Percentiles rank a stretch among this genome's conserved stretches.
Conservation (phyloP, 2,797 vertebrate species). For the Poecilia velifera region DNA sequence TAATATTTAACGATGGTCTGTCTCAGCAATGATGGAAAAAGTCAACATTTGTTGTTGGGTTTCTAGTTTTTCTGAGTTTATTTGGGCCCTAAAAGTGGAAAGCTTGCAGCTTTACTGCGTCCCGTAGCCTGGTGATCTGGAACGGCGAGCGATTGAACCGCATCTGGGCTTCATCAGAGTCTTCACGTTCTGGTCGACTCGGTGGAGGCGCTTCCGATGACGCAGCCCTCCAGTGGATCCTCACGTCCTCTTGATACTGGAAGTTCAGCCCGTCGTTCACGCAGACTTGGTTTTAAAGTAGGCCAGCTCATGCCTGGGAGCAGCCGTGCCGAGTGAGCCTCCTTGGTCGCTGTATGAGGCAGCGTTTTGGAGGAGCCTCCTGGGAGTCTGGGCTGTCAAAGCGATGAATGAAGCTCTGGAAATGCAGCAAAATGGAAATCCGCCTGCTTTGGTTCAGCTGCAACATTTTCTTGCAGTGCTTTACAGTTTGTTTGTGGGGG, state of each 20-base stretch:
- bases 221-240: conserved; percentile 18
- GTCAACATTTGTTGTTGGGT: conserved; percentile 5
- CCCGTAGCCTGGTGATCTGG: conserved; percentile 33
- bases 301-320: conserved; percentile 76
- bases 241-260: conserved; percentile 18
- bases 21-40: background rate
- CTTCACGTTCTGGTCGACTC: conserved; percentile 31
- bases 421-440: conserved; percentile 26
- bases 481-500: background rate
- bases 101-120: conserved; percentile 6
- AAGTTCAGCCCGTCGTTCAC: conserved; percentile 62
- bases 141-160: conserved; percentile 27
- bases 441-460: conserved; percentile 8
- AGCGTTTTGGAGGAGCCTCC: conserved; percentile 57
- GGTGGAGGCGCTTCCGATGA: conserved; percentile 23
- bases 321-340: conserved; percentile 70
- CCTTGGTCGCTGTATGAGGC: conserved; percentile 53
- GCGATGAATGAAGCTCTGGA: conserved; percentile 35
- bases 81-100: conserved; percentile 46
- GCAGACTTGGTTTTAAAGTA: conserved; percentile 70
- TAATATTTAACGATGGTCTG: background rate
- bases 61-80: conserved; percentile 43
- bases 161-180: conserved; percentile 45
- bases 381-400: conserved; percentile 59
- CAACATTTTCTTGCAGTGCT: background rate